Evolutionary conservation across 2,797 vertebrate genomes (phyloP), one percentile per base, ranked within the genome.

Genomic region (Manis javanica): DNA sequence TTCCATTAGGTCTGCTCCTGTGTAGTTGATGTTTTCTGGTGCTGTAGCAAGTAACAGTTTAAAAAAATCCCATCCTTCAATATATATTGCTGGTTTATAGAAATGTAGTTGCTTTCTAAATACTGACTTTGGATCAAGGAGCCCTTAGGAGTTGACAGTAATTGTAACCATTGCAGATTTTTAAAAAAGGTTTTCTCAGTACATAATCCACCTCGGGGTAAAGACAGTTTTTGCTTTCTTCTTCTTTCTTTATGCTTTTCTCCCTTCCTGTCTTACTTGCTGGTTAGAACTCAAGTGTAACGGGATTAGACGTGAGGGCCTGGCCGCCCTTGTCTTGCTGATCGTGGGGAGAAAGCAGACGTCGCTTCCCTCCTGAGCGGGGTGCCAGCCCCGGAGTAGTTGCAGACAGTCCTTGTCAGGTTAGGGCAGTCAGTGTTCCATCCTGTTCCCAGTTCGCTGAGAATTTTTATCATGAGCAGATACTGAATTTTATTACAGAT

Each of bases 91-190:
- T 94, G 51, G 16, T 82, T 1, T 85, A 11, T 92, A 81, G 81
- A 90, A 94, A 71, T n/a, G 37, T 4, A 93, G 42, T 93, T 92
- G 46, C 74, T 79, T 96, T 78, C 46, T 79, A 95, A 92, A 74
- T 77, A 86, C 34, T 96, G 81, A 64, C 55, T 37, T 84, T 90
- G 14, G 85, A 13, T 92, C 8, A 63, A 69, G 57, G n/a, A 71
- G 19, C 87, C 55, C 75, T 96, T 71, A 55, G 90, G 57, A 86
- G 77, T 78, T 94, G 85, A 81, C 34, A 87, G 1, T 89, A 77
- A 90, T 92, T 87, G 10, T 91, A 61, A 75, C 34, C 34, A 83
- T 83, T 75, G 24, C 55, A 26, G 64, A 34, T 75, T 79, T 90
- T 94, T 83, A 42, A 23, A 82, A 66, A 82, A 87, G 23, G 34